phyloP scores from a whole-genome alignment of 2,113 vertebrate genomes.

The Numenius arquata region DNA sequence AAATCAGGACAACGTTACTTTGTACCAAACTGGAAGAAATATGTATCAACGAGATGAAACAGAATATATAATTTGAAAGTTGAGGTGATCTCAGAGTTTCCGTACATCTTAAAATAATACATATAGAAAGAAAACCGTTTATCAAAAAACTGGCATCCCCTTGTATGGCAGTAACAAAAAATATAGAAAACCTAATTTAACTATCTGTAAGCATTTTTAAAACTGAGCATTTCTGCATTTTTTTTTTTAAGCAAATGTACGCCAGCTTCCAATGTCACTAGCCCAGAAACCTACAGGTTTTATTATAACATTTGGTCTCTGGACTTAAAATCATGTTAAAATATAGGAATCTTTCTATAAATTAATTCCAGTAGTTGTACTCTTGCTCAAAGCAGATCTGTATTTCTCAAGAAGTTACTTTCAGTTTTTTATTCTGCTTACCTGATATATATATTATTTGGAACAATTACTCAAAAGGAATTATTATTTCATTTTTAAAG shows the following conservation, averaged over 20 bases:
- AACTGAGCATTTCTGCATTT: neutral
- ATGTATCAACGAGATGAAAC: neutral
- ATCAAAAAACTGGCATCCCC: neutral
- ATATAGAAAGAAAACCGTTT: neutral
- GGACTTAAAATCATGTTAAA: too few species aligned
- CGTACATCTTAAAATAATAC: neutral
- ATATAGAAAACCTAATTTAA: neutral
- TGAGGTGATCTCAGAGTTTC: too few species aligned
- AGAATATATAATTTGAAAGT: neutral
- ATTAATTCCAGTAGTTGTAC: neutral
- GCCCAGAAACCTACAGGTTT: neutral
- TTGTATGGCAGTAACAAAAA: neutral
- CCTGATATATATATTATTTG: neutral
- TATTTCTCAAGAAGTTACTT: neutral
- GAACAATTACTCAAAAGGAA: neutral
- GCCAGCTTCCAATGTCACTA: neutral
- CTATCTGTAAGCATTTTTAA: neutral
- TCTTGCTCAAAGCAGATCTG: neutral
- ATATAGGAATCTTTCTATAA: too few species aligned
- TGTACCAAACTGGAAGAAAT: neutral
- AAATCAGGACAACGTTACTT: neutral
- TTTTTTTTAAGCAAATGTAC: neutral
- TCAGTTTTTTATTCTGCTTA: neutral
- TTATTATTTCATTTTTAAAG: neutral
- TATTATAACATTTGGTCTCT: neutral